Percentiles rank a stretch among this genome's conserved stretches.
These are phyloP conservation scores for Mylabris phalerata DNA, from an alignment of 1,140 invertebrate genomes.

Conservation along the genomic window DNA sequence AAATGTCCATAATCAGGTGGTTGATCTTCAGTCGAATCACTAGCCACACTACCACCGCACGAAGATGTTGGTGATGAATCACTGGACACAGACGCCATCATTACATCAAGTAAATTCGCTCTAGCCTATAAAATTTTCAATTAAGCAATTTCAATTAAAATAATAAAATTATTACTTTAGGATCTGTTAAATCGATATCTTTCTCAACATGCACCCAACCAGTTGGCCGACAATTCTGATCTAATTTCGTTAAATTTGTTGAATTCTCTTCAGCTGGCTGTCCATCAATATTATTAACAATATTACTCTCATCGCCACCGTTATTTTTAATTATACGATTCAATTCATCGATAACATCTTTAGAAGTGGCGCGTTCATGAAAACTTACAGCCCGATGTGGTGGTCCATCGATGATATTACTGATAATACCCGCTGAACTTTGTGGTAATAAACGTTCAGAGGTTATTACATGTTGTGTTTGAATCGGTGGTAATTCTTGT, in stretches of 20 bases:
- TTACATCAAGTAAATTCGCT: slow-evolving; percentile 66
- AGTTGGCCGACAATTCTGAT: slow-evolving; percentile 60
- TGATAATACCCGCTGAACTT: slow-evolving; percentile 30
- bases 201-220: slow-evolving; percentile 72
- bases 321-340: slow-evolving; percentile 63
- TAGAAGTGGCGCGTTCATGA: slow-evolving; percentile 63
- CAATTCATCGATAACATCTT: slow-evolving; percentile 68
- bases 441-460: slow-evolving; percentile 33
- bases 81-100: slow-evolving; percentile 66
- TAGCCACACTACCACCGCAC: slow-evolving; percentile 54
- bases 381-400: slow-evolving; percentile 52
- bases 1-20: slow-evolving; percentile 58
- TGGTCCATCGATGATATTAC: slow-evolving; percentile 44
- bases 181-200: slow-evolving; percentile 69
- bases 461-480: slow-evolving; percentile 32
- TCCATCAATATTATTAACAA: background rate
- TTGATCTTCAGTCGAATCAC: slow-evolving; percentile 54
- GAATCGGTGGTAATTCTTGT: slow-evolving; percentile 9
- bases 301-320: slow-evolving; percentile 14
- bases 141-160: background rate
- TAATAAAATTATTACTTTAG: slow-evolving; percentile 51
- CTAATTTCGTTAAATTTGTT: slow-evolving; percentile 43
- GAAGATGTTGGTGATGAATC: slow-evolving; percentile 59
- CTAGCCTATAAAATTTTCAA: slow-evolving; percentile 50
- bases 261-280: slow-evolving; percentile 31